Conservation (phyloP, 2,113 vertebrate genomes). For the Triplophysa dalaica region DNA sequence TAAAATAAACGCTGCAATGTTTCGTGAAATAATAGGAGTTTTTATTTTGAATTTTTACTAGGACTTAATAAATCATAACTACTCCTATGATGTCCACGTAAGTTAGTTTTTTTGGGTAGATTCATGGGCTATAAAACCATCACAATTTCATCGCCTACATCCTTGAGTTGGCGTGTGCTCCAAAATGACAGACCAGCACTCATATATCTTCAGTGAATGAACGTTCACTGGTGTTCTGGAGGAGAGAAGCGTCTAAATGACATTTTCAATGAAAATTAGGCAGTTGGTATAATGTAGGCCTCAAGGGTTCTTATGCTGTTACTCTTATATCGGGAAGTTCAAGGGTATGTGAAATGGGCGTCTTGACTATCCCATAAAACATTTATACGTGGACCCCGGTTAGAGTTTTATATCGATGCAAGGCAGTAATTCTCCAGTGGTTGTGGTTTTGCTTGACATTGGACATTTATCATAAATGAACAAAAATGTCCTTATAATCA, state of each 20-base stretch:
- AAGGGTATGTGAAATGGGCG: conserved; percentile 21
- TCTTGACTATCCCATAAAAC: conserved; percentile 15
- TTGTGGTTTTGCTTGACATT: no score
- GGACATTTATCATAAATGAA: no score
- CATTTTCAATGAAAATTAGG: conserved; percentile 32
- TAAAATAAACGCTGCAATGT: no score
- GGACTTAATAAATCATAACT: neutral
- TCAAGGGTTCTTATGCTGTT: conserved; percentile 16
- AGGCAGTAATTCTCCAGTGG: neutral
- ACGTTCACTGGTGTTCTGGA: neutral
- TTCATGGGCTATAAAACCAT: conserved; percentile 5
- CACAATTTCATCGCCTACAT: conserved; percentile 21
- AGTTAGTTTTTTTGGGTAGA: conserved; percentile 11
- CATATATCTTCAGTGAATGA: conserved; percentile 47
- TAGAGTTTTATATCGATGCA: neutral
- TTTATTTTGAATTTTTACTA: no score
- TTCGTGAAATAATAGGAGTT: no score
- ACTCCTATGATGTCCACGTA: neutral
- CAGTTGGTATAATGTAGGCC: neutral
- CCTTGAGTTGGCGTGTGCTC: conserved; percentile 39
- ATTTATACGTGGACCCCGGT: neutral
- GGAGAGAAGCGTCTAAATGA: conserved; percentile 21
- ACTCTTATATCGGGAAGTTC: conserved; percentile 25
- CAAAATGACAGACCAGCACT: neutral
- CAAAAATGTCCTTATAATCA: no score